Evolutionary conservation across 2,888 invertebrate species (phyloP).

Genomic region (Platycnemis pennipes): DNA sequence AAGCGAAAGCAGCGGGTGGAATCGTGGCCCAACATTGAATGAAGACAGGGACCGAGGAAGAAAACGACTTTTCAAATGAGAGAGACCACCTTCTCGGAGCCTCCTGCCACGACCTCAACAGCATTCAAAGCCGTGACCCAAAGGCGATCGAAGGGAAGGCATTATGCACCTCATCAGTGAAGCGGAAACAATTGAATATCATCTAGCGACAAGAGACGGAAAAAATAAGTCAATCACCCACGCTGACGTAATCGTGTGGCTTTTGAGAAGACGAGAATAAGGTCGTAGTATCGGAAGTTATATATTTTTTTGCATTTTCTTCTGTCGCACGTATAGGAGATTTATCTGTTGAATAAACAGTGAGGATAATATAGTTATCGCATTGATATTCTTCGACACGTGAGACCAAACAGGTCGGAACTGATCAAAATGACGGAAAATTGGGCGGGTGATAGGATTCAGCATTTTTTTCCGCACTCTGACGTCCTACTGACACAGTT

Average conservation of each 20-base stretch:
- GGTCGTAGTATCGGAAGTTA: background rate
- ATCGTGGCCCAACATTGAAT: too few relatives aligned
- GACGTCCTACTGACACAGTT: background rate
- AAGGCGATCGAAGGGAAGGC: background rate
- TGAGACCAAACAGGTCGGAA: background rate
- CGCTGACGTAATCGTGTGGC: background rate
- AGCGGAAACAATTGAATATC: conserved; percentile 8
- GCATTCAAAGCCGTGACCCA: conserved; percentile 9
- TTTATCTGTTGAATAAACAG: background rate
- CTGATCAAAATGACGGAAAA: background rate
- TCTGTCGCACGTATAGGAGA: background rate
- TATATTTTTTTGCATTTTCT: background rate
- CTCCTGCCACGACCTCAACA: background rate
- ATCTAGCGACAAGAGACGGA: background rate
- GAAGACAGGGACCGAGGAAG: too few relatives aligned
- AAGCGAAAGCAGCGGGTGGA: too few relatives aligned
- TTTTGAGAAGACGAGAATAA: background rate
- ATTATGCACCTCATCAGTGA: background rate
- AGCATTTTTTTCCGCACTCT: background rate
- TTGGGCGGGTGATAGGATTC: background rate
- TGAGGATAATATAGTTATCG: background rate
- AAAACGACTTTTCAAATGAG: too few relatives aligned
- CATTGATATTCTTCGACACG: background rate
- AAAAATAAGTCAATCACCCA: background rate
- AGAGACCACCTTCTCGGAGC: too few relatives aligned